These are phyloP conservation scores for Mallotus villosus DNA, from an alignment of 2,797 vertebrate species.

Conservation along the genomic window DNA sequence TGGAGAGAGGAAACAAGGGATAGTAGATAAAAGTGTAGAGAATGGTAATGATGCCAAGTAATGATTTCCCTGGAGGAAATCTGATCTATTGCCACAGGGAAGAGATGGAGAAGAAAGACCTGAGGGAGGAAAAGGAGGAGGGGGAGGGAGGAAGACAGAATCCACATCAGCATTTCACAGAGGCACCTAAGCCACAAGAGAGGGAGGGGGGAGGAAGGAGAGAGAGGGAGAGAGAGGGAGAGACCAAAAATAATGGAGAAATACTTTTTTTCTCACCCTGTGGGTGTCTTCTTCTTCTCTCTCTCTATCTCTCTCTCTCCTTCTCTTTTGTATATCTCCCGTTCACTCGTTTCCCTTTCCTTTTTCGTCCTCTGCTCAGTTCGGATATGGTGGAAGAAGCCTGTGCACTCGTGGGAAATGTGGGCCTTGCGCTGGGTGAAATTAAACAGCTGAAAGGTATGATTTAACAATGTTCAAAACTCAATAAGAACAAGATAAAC, in stretches of 20 bases:
- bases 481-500: constrained; percentile 91
- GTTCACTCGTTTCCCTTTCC: constrained; percentile 7
- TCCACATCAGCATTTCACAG: constrained; percentile 87
- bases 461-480: constrained; percentile 93
- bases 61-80: constrained; percentile 95
- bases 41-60: constrained; percentile 95
- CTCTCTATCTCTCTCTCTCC: constrained; percentile 21
- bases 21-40: constrained; percentile 87
- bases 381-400: constrained; percentile 73
- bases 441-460: constrained; percentile 92
- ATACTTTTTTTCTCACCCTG: constrained; percentile 60
- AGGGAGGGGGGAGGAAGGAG: constrained; percentile 65
- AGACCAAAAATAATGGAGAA: constrained; percentile 59
- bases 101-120: constrained; percentile 84
- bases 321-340: constrained; percentile 25
- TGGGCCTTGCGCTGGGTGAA: constrained; percentile 77
- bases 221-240: constrained; percentile 53
- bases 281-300: constrained; percentile 43
- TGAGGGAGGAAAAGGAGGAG: constrained; percentile 46
- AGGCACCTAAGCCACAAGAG: constrained; percentile 77
- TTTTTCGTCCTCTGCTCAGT: constrained; percentile 35
- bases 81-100: constrained; percentile 93
- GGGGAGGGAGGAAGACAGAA: constrained; percentile 32
- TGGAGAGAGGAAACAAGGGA: constrained; percentile 88
- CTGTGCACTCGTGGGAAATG: constrained; percentile 73